phyloP scores from a whole-genome alignment of 2,113 vertebrate species.

The Callopanchax toddi region DNA sequence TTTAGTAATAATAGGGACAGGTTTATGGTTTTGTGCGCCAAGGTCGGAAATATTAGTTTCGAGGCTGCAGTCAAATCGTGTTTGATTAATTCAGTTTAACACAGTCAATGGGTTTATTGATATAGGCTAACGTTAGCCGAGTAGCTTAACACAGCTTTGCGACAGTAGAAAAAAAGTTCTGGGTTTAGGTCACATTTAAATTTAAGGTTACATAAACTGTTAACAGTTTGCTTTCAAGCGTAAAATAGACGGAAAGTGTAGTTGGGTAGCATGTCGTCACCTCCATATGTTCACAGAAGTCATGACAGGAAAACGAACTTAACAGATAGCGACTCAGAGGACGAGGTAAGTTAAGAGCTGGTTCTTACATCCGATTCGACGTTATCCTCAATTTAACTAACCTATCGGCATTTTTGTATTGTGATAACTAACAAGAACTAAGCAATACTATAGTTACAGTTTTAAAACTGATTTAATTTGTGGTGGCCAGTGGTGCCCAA shows the following conservation, averaged over 20 bases:
- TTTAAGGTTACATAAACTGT: not conserved
- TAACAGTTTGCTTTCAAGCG: rapidly evolving
- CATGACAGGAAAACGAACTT: conserved; percentile 21
- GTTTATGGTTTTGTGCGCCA: rapidly evolving
- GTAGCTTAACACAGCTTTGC: not conserved
- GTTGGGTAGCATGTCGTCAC: conserved; percentile 36
- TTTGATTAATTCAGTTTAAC: too few species aligned
- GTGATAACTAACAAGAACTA: too few species aligned
- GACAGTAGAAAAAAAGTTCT: not conserved
- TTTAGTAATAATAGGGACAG: not conserved
- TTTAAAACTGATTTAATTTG: too few species aligned
- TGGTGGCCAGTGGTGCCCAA: too few species aligned
- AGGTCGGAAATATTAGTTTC: not conserved
- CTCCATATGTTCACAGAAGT: conserved; percentile 2
- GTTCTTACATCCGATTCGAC: not conserved
- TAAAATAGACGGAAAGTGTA: not conserved
- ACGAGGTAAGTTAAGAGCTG: conserved; percentile 39
- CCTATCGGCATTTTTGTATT: not conserved
- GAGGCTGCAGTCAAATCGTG: too few species aligned
- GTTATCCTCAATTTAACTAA: not conserved
- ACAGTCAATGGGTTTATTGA: not conserved
- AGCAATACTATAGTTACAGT: too few species aligned
- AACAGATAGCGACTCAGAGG: conserved; percentile 56
- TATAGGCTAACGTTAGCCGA: conserved; percentile 27
- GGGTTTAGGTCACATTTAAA: not conserved